Conservation (phyloP, 2,797 vertebrate genomes). For the Rhodeus uyekii region DNA sequence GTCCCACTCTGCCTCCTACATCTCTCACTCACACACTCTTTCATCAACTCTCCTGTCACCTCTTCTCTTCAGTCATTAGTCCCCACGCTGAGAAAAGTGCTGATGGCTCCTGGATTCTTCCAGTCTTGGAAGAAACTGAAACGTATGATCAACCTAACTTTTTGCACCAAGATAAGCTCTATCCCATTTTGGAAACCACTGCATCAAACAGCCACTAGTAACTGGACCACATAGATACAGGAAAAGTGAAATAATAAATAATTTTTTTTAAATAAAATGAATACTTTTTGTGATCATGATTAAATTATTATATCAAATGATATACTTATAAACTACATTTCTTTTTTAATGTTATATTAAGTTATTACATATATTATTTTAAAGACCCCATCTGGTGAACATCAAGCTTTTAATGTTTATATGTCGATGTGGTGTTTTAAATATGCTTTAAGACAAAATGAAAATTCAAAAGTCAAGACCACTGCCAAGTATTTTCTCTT, state of each 20-base stretch:
- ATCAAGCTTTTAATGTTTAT: too few relatives aligned
- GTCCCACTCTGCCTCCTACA: not conserved
- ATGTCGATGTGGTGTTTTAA: too few relatives aligned
- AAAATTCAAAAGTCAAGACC: too few relatives aligned
- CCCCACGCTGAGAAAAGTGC: conserved; percentile 22
- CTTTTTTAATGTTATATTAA: too few relatives aligned
- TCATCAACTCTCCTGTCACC: conserved; percentile 13
- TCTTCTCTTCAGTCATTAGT: conserved; percentile 32
- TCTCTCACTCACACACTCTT: conserved; percentile 7
- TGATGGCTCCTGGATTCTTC: not conserved
- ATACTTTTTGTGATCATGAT: not conserved
- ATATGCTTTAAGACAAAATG: too few relatives aligned
- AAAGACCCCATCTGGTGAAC: too few relatives aligned
- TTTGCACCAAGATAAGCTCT: not conserved
- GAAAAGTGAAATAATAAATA: not conserved
- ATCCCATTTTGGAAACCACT: not conserved
- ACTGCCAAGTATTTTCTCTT: too few relatives aligned
- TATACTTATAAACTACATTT: too few relatives aligned
- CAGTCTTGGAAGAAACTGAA: not conserved
- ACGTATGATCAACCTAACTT: not conserved
- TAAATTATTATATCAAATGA: not conserved
- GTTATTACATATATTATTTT: too few relatives aligned
- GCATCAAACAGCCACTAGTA: not conserved
- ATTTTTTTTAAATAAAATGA: not conserved
- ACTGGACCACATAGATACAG: not conserved